These are phyloP conservation scores for Drosophila subpulchrella DNA, from an alignment of 1,140 invertebrate genomes.

Conservation along the genomic window DNA sequence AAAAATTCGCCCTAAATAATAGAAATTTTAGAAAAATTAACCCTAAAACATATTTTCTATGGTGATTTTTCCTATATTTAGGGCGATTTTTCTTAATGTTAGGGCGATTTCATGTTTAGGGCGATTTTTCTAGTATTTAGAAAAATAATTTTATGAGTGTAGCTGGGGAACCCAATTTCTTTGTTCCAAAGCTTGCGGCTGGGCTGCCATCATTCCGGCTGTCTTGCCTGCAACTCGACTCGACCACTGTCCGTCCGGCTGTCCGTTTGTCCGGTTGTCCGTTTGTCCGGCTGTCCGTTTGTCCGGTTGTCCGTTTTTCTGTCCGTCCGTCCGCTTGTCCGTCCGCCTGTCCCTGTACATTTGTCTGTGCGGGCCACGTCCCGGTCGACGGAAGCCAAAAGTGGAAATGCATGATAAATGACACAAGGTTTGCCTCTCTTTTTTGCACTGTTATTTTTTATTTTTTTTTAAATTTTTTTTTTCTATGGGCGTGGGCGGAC, in stretches of 20 bases:
- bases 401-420: slow-evolving; percentile 83
- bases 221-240: slow-evolving; percentile 23
- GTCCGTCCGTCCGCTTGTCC: slow-evolving; percentile 25
- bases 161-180: background rate
- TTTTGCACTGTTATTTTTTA: slow-evolving; percentile 12
- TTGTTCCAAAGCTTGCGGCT: background rate
- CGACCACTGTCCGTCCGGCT: slow-evolving; percentile 16
- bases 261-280: slow-evolving; percentile 17
- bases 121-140: too few relatives aligned
- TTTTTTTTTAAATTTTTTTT: background rate
- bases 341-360: slow-evolving; percentile 54
- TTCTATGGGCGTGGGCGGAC: slow-evolving; percentile 5
- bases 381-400: slow-evolving; percentile 80
- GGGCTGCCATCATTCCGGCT: slow-evolving; percentile 19
- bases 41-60: too few relatives aligned
- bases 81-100: too few relatives aligned
- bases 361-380: slow-evolving; percentile 69
- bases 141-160: too few relatives aligned
- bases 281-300: slow-evolving; percentile 8
- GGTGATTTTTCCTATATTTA: too few relatives aligned
- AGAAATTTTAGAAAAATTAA: too few relatives aligned
- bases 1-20: too few relatives aligned
- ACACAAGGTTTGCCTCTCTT: slow-evolving; percentile 70
- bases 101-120: too few relatives aligned
- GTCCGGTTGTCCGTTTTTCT: background rate